Conservation (phyloP, 1,140 invertebrate genomes). For the Eurosta solidaginis region DNA sequence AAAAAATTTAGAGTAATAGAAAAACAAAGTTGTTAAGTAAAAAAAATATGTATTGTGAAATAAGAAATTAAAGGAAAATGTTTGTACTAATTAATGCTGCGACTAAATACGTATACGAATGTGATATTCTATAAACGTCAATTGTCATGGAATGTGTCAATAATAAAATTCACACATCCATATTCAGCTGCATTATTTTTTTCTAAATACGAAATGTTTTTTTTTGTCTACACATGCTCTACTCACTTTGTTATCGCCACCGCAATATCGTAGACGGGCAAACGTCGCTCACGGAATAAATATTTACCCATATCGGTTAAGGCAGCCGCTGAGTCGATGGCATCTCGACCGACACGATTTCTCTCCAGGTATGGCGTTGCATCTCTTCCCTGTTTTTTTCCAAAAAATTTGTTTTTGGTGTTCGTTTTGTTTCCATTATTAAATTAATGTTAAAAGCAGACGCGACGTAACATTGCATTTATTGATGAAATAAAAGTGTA, state of each 20-base stretch:
- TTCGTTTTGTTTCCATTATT: too few relatives aligned
- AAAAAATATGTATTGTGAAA: neutral
- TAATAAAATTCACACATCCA: neutral
- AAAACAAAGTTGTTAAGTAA: neutral
- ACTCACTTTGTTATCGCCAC: conserved; percentile 95
- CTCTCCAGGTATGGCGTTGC: conserved; percentile 92
- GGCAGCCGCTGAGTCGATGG: conserved; percentile 91
- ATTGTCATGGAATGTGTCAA: neutral
- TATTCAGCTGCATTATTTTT: neutral
- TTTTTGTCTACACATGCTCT: neutral
- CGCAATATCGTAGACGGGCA: conserved; percentile 94
- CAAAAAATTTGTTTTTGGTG: neutral
- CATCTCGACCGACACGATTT: conserved; percentile 89
- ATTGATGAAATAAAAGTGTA: neutral
- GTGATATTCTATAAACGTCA: neutral
- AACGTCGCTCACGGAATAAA: conserved; percentile 87
- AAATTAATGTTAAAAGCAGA: neutral
- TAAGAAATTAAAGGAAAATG: neutral
- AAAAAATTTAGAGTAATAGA: neutral
- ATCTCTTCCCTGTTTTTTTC: conserved; percentile 76
- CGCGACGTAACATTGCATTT: neutral
- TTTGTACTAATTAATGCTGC: neutral
- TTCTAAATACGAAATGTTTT: neutral
- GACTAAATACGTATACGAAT: neutral
- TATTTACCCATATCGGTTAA: conserved; percentile 97